A percentile compares a stretch with the other conserved stretches of the same genome.
These are phyloP conservation scores for Yponomeuta sedellus DNA, from an alignment of 2,888 invertebrate species.

Conservation along the genomic window DNA sequence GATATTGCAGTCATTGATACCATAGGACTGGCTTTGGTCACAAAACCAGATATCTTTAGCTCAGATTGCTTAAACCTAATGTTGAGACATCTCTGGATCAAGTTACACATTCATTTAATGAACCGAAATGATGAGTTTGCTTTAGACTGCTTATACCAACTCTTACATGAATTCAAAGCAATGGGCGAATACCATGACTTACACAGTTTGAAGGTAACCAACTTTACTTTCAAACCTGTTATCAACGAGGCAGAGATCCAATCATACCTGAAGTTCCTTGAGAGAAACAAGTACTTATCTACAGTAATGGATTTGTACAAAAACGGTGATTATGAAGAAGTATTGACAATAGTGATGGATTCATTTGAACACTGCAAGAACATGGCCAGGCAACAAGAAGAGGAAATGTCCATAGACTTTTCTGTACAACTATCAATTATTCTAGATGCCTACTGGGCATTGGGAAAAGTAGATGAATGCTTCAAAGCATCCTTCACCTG, in stretches of 20 bases:
- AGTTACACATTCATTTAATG: conserved; percentile 56
- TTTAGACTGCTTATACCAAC: conserved; percentile 60
- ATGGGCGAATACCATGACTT: conserved; percentile 55
- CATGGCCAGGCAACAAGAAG: conserved; percentile 58
- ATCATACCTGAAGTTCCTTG: conserved; percentile 55
- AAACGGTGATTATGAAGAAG: conserved; percentile 78
- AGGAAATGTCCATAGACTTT: conserved; percentile 70
- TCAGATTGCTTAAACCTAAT: conserved; percentile 52
- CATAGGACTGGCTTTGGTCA: conserved; percentile 50
- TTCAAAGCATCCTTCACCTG: conserved; percentile 87
- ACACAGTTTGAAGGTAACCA: conserved; percentile 46
- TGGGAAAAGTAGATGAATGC: conserved; percentile 79
- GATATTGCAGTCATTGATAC: conserved; percentile 52
- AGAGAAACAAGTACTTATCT: conserved; percentile 74
- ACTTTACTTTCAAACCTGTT: conserved; percentile 57
- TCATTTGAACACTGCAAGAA: conserved; percentile 78
- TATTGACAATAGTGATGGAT: conserved; percentile 80
- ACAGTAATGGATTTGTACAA: conserved; percentile 82
- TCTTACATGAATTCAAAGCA: conserved; percentile 60
- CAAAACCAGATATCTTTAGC: conserved; percentile 56
- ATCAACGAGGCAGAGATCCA: conserved; percentile 53
- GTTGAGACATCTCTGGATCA: conserved; percentile 61
- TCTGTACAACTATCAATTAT: conserved; percentile 78
- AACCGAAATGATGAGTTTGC: conserved; percentile 61
- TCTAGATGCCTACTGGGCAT: conserved; percentile 80